Base-by-base conservation (phyloP, 2,797 vertebrate genomes). In the Agapornis canus region DNA sequence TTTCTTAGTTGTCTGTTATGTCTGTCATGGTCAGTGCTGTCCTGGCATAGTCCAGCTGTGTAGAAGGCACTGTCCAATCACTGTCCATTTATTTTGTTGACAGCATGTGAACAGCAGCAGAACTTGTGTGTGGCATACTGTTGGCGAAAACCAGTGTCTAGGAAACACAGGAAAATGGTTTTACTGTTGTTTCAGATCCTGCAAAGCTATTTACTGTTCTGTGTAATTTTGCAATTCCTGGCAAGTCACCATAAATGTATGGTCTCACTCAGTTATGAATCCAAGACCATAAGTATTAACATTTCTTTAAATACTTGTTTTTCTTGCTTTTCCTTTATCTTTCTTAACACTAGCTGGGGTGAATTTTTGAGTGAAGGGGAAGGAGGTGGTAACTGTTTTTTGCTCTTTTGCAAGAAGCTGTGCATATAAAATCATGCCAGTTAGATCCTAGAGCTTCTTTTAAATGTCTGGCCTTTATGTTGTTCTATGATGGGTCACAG, bases 291-390 rank as follows among this genome's bases (percentile, higher is more conserved):
- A 49, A 94, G 45, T 68, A 87, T 68, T 92, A 89, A 49, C 19
- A 32, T 79, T 76, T 93, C 40, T 94, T 90, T 43, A 82, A 90
- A 72, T 77, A 69, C 21, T 69, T 43, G 72, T 85, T 54, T 54
- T 54, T 54, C 35, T 61, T 79, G 70, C 14, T 80, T 75, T 86
- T 79, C 39, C 72, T 83, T 94, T 88, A 83, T 94, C 77, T 84
- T 54, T 54, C 54, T 77, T 69, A 82, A 64, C 26, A 23, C 56
- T 32, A 69, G 52, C 60, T 68, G 27, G 52, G 75, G 63, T 79
- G 89, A 82, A 89, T 92, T 90, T 89, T 93, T 93, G 73, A 93
- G 86, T 89, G 91, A 95, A 94, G 65, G 81, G 66, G 43, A 79
- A 47, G 49, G 90, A 92, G 73, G 43, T 92, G 66, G 83, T 66